Evolutionary conservation across 2,113 vertebrate genomes (phyloP).

Genomic region (Trichomycterus rosablanca): DNA sequence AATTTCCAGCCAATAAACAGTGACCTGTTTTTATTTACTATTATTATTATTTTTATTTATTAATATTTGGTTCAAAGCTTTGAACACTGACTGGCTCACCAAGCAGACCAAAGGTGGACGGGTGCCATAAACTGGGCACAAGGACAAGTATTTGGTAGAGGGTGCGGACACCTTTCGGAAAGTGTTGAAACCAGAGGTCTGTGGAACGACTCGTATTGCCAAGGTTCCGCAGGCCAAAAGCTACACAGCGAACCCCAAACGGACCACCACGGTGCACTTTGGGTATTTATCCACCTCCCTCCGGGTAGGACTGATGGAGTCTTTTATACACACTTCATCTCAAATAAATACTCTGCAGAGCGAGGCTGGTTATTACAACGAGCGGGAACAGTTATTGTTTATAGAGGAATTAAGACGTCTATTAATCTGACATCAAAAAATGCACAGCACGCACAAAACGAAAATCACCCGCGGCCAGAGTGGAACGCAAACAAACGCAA

Average conservation of each 20-base stretch:
- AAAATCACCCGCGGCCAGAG: not conserved
- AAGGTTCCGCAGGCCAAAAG: slow-evolving; percentile 34
- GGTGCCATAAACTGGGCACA: slow-evolving; percentile 17
- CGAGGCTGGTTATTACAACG: slow-evolving; percentile 7
- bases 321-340: slow-evolving; percentile 15
- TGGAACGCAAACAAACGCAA: not conserved
- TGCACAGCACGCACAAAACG: not conserved
- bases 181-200: slow-evolving; percentile 28
- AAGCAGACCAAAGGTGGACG: slow-evolving; percentile 58
- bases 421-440: slow-evolving; percentile 16
- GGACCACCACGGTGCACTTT: slow-evolving; percentile 2
- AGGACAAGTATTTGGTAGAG: slow-evolving; percentile 27
- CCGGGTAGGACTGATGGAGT: not conserved
- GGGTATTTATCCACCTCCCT: slow-evolving; percentile 1
- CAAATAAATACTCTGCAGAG: slow-evolving; percentile 7
- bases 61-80: no score
- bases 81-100: slow-evolving; percentile 54
- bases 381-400: slow-evolving; percentile 14
- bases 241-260: slow-evolving; percentile 26
- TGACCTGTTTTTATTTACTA: no score
- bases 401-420: slow-evolving; percentile 14
- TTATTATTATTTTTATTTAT: no score
- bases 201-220: slow-evolving; percentile 32
- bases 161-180: slow-evolving; percentile 17
- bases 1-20: no score